Conservation (phyloP, 1,140 invertebrate genomes). For the Scaptomyza hsui region DNA sequence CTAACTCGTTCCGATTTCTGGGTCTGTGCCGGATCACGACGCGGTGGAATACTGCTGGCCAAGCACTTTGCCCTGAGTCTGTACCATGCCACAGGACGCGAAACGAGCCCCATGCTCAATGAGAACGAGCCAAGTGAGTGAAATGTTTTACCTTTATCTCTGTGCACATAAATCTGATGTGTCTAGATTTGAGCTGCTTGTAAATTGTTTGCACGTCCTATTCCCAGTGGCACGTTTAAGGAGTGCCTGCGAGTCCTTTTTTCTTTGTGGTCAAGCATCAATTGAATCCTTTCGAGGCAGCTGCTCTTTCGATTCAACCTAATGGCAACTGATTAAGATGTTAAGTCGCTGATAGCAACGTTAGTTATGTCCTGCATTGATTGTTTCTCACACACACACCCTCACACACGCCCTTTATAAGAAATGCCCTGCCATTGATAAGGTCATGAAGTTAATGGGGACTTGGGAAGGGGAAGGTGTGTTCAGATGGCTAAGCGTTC, state of each 20-base stretch:
- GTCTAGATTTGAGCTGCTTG: slow-evolving; percentile 63
- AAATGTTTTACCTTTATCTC: slow-evolving; percentile 47
- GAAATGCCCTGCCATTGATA: slow-evolving; percentile 20
- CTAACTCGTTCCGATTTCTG: slow-evolving; percentile 85
- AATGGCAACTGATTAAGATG: slow-evolving; percentile 79
- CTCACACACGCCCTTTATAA: slow-evolving; percentile 1
- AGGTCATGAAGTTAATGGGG: slow-evolving; percentile 30
- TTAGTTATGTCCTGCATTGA: slow-evolving; percentile 77
- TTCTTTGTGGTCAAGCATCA: slow-evolving; percentile 77
- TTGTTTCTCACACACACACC: slow-evolving; percentile 52
- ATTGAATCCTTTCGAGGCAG: slow-evolving; percentile 66
- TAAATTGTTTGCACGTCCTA: slow-evolving; percentile 74
- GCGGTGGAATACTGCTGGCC: slow-evolving; percentile 84
- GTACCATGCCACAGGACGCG: slow-evolving; percentile 84
- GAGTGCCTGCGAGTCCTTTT: background rate
- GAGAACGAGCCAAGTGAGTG: slow-evolving; percentile 83
- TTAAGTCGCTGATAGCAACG: slow-evolving; percentile 47
- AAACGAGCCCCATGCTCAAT: slow-evolving; percentile 84
- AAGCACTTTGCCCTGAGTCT: slow-evolving; percentile 85
- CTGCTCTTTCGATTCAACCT: slow-evolving; percentile 18
- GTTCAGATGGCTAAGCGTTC: background rate
- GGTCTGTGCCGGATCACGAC: slow-evolving; percentile 80
- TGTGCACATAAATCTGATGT: slow-evolving; percentile 65
- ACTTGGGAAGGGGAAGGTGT: background rate
- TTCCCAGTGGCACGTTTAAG: slow-evolving; percentile 70